Conservation (phyloP, 1,140 invertebrate genomes). For the Panagrolaimus sp. region DNA sequence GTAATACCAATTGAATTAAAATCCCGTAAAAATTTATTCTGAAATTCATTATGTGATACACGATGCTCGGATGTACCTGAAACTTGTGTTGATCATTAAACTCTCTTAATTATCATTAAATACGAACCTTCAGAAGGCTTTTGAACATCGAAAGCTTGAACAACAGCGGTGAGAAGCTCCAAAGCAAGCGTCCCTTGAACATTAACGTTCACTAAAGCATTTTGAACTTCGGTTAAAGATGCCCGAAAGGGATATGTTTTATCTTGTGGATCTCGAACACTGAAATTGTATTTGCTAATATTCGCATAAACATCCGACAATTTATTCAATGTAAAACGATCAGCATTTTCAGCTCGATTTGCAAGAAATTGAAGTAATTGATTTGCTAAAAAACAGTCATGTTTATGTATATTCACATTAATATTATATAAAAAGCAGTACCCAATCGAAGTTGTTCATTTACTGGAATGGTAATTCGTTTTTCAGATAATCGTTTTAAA, state of each 20-base stretch:
- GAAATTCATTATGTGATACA: neutral
- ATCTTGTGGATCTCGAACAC: neutral
- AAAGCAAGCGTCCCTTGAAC: neutral
- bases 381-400: neutral
- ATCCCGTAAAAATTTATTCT: slow-evolving; percentile 4
- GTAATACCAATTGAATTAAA: neutral
- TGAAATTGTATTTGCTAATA: neutral
- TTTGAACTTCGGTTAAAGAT: neutral
- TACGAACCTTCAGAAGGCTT: slow-evolving; percentile 4
- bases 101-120: no score
- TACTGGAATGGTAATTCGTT: neutral
- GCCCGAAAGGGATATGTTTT: slow-evolving; percentile 1
- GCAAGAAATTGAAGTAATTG: slow-evolving; percentile 13
- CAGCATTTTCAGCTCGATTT: neutral
- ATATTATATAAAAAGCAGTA: neutral
- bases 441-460: neutral
- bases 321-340: neutral
- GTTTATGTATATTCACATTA: no score
- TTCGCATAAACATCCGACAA: neutral
- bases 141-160: slow-evolving; percentile 5
- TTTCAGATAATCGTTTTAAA: neutral
- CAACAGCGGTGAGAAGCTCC: neutral
- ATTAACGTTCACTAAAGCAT: neutral
- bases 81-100: no score
- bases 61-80: slow-evolving; percentile 10